phyloP scores from a whole-genome alignment of 2,113 vertebrate genomes.

The Pomatorhinus ruficollis region DNA sequence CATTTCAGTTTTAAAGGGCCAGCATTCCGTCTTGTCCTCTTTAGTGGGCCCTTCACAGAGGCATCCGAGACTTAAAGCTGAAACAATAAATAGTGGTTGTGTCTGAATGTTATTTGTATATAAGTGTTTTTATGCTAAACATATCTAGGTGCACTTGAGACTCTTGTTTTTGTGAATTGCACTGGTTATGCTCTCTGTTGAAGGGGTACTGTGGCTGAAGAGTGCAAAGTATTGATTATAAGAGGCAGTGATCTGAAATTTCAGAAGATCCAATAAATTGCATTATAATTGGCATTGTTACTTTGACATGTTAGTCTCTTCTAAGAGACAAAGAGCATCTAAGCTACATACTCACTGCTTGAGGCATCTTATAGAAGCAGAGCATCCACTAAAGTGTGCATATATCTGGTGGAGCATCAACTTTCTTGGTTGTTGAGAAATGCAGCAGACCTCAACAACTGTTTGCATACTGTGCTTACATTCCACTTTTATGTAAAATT shows the following conservation, averaged over 20 bases:
- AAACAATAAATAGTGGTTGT: conserved; percentile 30
- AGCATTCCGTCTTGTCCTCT: conserved; percentile 52
- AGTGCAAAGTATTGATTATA: conserved; percentile 42
- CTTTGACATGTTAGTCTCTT: neutral
- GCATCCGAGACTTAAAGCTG: neutral
- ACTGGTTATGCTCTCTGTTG: neutral
- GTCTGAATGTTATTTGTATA: conserved; percentile 10
- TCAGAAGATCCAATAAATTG: conserved; percentile 30
- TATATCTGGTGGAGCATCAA: neutral
- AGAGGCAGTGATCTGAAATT: conserved; percentile 37
- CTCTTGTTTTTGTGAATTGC: neutral
- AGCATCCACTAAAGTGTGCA: neutral
- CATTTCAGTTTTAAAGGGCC: conserved; percentile 80
- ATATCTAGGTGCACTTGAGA: conserved; percentile 37
- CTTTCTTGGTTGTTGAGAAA: neutral
- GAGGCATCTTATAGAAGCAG: neutral
- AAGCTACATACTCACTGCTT: neutral
- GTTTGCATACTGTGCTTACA: neutral
- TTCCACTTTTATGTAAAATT: neutral
- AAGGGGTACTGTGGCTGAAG: neutral
- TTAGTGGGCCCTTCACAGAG: neutral
- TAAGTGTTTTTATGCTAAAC: conserved; percentile 33
- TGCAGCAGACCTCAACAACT: neutral
- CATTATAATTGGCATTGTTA: neutral
- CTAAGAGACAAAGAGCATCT: neutral